phyloP scores from a whole-genome alignment of 92 coral and sea anemone genomes.

The Blastomussa wellsi region DNA sequence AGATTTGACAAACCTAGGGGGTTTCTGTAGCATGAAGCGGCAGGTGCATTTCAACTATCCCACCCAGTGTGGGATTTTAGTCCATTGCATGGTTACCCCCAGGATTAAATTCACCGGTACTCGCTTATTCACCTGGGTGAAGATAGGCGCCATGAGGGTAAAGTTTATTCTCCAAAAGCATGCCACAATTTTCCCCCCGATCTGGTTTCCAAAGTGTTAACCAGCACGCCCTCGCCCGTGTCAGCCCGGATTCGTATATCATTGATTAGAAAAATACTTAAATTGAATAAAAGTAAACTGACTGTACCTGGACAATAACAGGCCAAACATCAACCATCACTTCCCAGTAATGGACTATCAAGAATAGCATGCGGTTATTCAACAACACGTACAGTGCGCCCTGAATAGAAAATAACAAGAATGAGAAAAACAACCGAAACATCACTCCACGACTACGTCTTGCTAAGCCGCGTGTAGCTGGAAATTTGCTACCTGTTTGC shows the following conservation, averaged over 20 bases:
- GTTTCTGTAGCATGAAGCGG: not conserved
- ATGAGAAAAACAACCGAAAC: not conserved
- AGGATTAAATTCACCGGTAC: not conserved
- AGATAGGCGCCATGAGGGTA: not conserved
- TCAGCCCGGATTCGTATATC: not conserved
- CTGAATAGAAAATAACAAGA: conserved; percentile 34
- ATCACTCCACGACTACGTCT: not conserved
- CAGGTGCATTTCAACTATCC: not conserved
- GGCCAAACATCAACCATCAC: conserved; percentile 95
- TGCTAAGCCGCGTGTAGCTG: too few species aligned
- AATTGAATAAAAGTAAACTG: not conserved
- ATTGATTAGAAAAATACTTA: not conserved
- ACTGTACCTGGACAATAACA: conserved; percentile 82
- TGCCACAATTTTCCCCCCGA: not conserved
- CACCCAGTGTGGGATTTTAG: not conserved
- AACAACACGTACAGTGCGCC: conserved; percentile 86
- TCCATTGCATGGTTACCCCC: not conserved
- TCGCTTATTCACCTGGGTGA: not conserved
- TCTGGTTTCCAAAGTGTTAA: not conserved
- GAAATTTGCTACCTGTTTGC: not conserved
- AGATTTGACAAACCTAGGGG: not conserved
- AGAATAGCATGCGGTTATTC: conserved; percentile 84
- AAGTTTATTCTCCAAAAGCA: not conserved
- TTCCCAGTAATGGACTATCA: conserved; percentile 95
- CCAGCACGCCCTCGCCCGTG: not conserved